Evolutionary conservation across 2,888 invertebrate genomes (phyloP).

Genomic region (Epirrhoe alternata): DNA sequence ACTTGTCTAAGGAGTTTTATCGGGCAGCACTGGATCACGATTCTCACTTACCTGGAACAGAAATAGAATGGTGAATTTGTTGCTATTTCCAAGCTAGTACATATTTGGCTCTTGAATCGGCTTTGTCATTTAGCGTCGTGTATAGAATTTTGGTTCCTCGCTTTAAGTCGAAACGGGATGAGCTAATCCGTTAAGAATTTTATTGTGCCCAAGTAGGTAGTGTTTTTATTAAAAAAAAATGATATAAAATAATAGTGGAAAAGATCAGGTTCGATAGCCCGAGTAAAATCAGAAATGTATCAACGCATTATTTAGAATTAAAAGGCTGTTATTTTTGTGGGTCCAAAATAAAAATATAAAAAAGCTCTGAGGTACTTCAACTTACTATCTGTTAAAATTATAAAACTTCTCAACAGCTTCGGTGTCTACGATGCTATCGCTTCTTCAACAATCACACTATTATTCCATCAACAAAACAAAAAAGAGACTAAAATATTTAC

Average conservation of each 20-base stretch:
- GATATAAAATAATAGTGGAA: too few relatives aligned
- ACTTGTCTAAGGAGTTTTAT: constrained; percentile 35
- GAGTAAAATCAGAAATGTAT: too few relatives aligned
- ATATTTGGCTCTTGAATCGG: not conserved
- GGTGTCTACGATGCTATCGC: constrained; percentile 38
- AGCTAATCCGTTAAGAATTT: too few relatives aligned
- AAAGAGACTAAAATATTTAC: constrained; percentile 77
- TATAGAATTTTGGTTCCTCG: too few relatives aligned
- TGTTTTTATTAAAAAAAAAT: too few relatives aligned
- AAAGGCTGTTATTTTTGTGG: too few relatives aligned
- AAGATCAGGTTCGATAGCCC: too few relatives aligned
- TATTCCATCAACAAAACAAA: constrained; percentile 54
- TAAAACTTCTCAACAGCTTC: constrained; percentile 24
- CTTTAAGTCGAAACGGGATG: too few relatives aligned
- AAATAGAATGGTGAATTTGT: constrained; percentile 14
- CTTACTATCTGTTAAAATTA: constrained; percentile 16
- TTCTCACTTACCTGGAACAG: constrained; percentile 35
- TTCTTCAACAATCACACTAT: constrained; percentile 50
- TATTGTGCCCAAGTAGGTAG: too few relatives aligned
- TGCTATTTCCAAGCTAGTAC: not conserved
- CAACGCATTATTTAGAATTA: too few relatives aligned
- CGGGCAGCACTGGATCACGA: constrained; percentile 30
- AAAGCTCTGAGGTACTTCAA: too few relatives aligned
- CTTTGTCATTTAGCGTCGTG: too few relatives aligned
- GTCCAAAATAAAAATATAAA: not conserved